phyloP scores from a whole-genome alignment of 2,797 vertebrate genomes.

The Sebastes kiyomatsui region DNA sequence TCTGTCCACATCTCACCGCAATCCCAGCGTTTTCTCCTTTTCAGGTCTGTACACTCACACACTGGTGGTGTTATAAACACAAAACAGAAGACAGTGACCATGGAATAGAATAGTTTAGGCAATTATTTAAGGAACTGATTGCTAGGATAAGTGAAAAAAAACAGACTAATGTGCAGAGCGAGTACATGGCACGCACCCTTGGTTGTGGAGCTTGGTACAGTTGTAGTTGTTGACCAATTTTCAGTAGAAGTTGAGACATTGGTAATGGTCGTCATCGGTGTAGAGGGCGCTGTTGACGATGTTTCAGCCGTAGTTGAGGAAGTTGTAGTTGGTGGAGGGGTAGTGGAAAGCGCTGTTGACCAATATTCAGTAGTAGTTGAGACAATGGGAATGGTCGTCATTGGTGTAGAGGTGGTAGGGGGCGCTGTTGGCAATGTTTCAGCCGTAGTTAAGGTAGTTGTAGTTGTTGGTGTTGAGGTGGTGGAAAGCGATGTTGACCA shows the following conservation, averaged over 20 bases:
- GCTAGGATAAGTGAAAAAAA: not conserved
- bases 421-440: not conserved
- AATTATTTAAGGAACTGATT: not conserved
- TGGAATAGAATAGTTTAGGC: not conserved
- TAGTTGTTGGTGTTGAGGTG: not conserved
- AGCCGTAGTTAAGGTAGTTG: not conserved
- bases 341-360: not conserved
- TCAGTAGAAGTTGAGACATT: not conserved
- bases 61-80: not conserved
- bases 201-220: no score
- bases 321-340: not conserved
- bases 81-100: not conserved
- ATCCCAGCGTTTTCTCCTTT: constrained; percentile 41
- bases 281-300: no score
- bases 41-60: constrained; percentile 57
- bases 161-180: no score
- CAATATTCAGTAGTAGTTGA: not conserved
- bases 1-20: constrained; percentile 69
- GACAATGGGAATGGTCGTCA: not conserved
- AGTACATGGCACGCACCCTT: no score
- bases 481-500: not conserved
- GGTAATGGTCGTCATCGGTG: not conserved
- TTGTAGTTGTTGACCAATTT: no score
- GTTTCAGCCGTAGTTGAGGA: not conserved
- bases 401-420: not conserved